These are phyloP conservation scores for Notocelia uddmanniana DNA, from an alignment of 2,888 invertebrate species.

Conservation along the genomic window DNA sequence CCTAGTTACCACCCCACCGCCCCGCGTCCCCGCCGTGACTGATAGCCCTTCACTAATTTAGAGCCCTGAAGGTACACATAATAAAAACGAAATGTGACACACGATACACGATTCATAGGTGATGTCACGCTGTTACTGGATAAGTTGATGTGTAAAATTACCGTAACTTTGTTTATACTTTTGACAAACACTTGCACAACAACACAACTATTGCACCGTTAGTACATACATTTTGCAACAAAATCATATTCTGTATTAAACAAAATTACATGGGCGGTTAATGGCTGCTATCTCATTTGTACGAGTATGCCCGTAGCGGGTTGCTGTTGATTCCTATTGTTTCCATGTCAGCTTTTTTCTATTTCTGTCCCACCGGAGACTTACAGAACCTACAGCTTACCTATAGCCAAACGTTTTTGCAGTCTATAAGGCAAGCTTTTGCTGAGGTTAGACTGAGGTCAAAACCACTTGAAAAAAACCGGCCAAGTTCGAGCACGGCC, in stretches of 20 bases:
- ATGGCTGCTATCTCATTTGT: too few relatives aligned
- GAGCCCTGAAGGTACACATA: constrained; percentile 53
- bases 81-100: constrained; percentile 52
- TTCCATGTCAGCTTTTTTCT: too few relatives aligned
- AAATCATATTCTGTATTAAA: not conserved
- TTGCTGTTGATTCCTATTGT: too few relatives aligned
- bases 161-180: constrained; percentile 34
- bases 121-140: constrained; percentile 47
- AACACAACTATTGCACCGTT: not conserved
- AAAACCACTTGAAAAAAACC: too few relatives aligned
- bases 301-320: too few relatives aligned
- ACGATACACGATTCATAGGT: constrained; percentile 54
- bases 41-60: constrained; percentile 51
- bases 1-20: constrained; percentile 65
- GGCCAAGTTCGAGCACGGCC: too few relatives aligned
- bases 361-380: too few relatives aligned
- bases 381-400: too few relatives aligned
- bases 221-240: not conserved
- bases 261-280: not conserved
- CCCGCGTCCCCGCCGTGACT: constrained; percentile 48
- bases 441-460: too few relatives aligned
- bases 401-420: too few relatives aligned
- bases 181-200: constrained; percentile 13
- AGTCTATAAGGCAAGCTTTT: too few relatives aligned
- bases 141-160: constrained; percentile 49